Conservation (phyloP, 2,797 vertebrate genomes). For the Crenuchus spilurus region DNA sequence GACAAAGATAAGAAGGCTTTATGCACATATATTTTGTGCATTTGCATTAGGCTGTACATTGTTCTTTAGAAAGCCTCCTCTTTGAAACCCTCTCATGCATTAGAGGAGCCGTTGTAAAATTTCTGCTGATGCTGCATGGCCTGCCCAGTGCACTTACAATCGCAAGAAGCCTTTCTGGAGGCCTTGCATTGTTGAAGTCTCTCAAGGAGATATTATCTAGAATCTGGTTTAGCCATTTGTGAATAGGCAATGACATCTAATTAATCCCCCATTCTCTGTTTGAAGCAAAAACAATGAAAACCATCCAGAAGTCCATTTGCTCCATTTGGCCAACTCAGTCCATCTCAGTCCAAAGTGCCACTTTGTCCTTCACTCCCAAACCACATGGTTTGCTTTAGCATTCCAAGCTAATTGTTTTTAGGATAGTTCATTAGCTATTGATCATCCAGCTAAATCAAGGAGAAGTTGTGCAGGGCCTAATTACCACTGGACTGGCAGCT, state of each 20-base stretch:
- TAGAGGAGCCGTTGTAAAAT: constrained; percentile 50
- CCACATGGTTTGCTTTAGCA: neutral
- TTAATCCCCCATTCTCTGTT: neutral
- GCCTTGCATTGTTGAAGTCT: neutral
- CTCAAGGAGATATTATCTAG: constrained; percentile 19
- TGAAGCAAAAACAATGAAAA: constrained; percentile 6
- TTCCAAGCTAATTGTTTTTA: constrained; percentile 24
- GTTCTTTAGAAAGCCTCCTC: constrained; percentile 23
- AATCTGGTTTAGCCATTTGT: neutral
- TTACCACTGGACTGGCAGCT: constrained; percentile 50
- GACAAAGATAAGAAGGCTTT: neutral
- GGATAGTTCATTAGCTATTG: constrained; percentile 55
- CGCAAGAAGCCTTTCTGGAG: constrained; percentile 22
- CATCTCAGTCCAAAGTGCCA: constrained; percentile 4
- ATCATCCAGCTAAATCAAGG: constrained; percentile 48
- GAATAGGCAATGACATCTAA: constrained; percentile 4
- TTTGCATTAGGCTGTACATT: constrained; percentile 26
- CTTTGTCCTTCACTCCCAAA: constrained; percentile 9
- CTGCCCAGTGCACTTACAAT: constrained; percentile 29
- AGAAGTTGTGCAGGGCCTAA: constrained; percentile 53
- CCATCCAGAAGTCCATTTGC: constrained; percentile 3
- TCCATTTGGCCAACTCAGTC: neutral
- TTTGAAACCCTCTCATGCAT: constrained; percentile 50
- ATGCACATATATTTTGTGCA: constrained; percentile 38
- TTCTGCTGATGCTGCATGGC: constrained; percentile 50